phyloP scores from a whole-genome alignment of 2,888 invertebrate species.

The Drosophila yooni region DNA sequence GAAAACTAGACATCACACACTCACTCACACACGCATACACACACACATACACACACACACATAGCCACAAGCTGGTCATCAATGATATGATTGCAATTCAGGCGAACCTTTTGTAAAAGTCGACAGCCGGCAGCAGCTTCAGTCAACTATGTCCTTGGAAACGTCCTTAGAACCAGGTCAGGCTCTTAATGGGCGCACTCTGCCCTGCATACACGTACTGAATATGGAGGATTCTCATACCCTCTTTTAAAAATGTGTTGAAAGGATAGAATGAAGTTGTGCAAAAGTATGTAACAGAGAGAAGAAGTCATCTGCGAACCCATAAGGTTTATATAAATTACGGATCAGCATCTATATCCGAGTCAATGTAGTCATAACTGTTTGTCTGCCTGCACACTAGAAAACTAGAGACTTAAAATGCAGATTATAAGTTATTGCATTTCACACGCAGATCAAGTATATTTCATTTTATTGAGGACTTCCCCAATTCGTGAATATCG shows the following conservation, averaged over 20 bases:
- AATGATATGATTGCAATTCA: slow-evolving; percentile 41
- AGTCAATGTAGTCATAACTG: background rate
- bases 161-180: slow-evolving; percentile 27
- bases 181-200: slow-evolving; percentile 4
- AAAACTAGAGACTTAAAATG: too few species aligned
- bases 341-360: background rate
- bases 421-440: background rate
- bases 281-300: background rate
- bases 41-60: background rate
- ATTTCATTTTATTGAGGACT: background rate
- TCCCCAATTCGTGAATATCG: background rate
- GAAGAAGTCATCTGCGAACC: background rate
- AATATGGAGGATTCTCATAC: background rate
- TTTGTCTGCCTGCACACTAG: background rate
- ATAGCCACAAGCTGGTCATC: slow-evolving; percentile 3
- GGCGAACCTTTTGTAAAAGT: slow-evolving; percentile 2
- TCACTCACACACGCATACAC: background rate
- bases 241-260: background rate
- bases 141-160: slow-evolving; percentile 37
- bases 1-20: slow-evolving; percentile 33
- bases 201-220: background rate
- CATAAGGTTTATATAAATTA: background rate
- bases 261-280: background rate
- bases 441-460: background rate
- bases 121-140: slow-evolving; percentile 18